phyloP scores from a whole-genome alignment of 2,113 vertebrate species.

The Xenopus laevis region DNA sequence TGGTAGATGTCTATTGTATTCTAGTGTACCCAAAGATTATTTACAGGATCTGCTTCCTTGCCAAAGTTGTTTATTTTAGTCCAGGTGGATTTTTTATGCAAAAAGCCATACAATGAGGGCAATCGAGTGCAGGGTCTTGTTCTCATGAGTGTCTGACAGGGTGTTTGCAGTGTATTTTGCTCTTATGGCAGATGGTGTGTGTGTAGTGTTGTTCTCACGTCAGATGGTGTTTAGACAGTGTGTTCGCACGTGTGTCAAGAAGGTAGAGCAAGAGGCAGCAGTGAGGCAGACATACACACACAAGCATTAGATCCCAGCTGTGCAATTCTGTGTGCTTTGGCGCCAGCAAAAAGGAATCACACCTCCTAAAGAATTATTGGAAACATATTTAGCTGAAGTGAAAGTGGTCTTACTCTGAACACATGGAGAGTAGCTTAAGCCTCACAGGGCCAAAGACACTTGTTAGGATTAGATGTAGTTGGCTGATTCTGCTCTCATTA shows the following conservation, averaged over 20 bases:
- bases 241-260: conserved; percentile 21
- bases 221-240: background rate
- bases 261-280: conserved; percentile 3
- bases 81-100: background rate
- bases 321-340: conserved; percentile 39
- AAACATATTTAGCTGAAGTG: conserved; percentile 38
- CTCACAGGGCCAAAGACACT: conserved; percentile 38
- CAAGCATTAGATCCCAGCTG: conserved; percentile 34
- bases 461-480: conserved; percentile 39
- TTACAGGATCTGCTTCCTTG: no score
- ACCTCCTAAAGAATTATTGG: conserved; percentile 44
- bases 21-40: no score
- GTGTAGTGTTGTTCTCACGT: background rate
- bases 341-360: conserved; percentile 42
- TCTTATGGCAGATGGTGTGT: background rate
- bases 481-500: conserved; percentile 37
- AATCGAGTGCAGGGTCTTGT: background rate
- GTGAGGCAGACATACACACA: conserved; percentile 31
- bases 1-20: no score
- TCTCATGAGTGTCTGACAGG: background rate
- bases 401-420: conserved; percentile 25
- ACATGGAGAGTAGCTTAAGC: conserved; percentile 42
- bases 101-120: background rate
- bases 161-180: background rate
- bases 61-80: background rate